Evolutionary conservation across 2,888 invertebrate species (phyloP), one percentile per base, ranked within the genome.

Genomic region (Sussaba pulchella): DNA sequence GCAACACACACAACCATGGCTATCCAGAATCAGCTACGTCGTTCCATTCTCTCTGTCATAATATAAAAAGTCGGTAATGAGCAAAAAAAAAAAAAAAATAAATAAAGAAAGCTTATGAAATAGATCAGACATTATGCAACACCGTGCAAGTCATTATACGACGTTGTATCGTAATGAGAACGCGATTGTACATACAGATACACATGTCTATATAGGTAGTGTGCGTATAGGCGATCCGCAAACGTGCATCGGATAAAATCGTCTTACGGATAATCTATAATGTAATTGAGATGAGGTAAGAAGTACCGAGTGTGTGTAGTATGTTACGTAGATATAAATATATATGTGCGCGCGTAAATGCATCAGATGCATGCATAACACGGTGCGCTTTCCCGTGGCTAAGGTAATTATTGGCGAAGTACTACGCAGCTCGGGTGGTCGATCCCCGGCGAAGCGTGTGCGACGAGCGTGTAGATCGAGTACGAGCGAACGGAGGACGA

Each of bases 231-330:
- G 14, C 12, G 6, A 31, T 54, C 8, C 54, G 54, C 41, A 1
- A n/a, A 10, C 19, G 71, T 71, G 19, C 36, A 59, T 59, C 36
- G 66, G 8, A 57, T 26, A 14, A 19, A 19, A 31, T 26, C 31
- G 24, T 19, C 21, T 41, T 21, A 19, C 17, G 47, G n/a, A 45
- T 36, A 39, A 63, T 41, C 50, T 64, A 59, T 71, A 80, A 75
- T 71, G 75, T 66, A 75, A 75, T 54, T 17, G 76, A 72, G 71
- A 76, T 76, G 80, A 67, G 76, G 74, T 79, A 80, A 76, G 71
- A 39, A 67, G 67, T 36, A 24, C 59, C 71, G 66, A 31, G 31
- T 31, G 6, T n/a, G 1, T 31, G 31, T 31, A n/a, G n/a, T n/a
- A n/a, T n/a, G n/a, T n/a, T n/a, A n/a, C n/a, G n/a, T n/a, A n/a